A percentile compares a stretch with the other conserved stretches of the same genome.
These are phyloP conservation scores for Aphelinus atriplicis DNA, from an alignment of 1,140 invertebrate species.

Conservation along the genomic window DNA sequence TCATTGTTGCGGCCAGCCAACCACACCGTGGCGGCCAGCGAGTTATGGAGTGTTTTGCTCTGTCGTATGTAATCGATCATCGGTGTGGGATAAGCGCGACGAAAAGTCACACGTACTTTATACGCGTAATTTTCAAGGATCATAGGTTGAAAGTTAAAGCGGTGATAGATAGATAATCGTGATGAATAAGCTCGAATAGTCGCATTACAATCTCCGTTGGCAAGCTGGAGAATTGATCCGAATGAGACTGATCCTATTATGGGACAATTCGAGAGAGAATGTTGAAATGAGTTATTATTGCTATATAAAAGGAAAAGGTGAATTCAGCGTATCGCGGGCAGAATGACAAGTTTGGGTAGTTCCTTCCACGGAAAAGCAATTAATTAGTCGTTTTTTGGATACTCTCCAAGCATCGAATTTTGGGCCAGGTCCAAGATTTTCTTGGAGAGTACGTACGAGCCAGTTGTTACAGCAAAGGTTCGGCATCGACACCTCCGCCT, in stretches of 20 bases:
- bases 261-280: neutral
- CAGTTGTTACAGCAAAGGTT: conserved; percentile 28
- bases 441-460: conserved; percentile 11
- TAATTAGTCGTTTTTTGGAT: conserved; percentile 40
- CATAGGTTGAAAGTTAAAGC: no score
- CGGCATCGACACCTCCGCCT: neutral
- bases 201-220: neutral
- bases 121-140: no score
- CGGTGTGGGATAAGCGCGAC: no score
- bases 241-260: neutral
- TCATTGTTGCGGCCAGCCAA: no score
- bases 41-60: neutral
- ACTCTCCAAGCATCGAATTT: conserved; percentile 36
- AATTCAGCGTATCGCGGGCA: conserved; percentile 18
- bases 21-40: no score
- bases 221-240: neutral
- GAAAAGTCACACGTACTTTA: no score
- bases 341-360: conserved; percentile 40
- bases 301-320: neutral
- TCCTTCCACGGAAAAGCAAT: conserved; percentile 41
- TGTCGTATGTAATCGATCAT: neutral
- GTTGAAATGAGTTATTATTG: conserved; percentile 22
- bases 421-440: conserved; percentile 37
- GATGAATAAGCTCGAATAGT: no score
- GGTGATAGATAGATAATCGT: no score